Percentiles rank a stretch among this genome's conserved stretches.
phyloP scores from a whole-genome alignment of 2,888 invertebrate species.

The Amblyjoppa proteus region DNA sequence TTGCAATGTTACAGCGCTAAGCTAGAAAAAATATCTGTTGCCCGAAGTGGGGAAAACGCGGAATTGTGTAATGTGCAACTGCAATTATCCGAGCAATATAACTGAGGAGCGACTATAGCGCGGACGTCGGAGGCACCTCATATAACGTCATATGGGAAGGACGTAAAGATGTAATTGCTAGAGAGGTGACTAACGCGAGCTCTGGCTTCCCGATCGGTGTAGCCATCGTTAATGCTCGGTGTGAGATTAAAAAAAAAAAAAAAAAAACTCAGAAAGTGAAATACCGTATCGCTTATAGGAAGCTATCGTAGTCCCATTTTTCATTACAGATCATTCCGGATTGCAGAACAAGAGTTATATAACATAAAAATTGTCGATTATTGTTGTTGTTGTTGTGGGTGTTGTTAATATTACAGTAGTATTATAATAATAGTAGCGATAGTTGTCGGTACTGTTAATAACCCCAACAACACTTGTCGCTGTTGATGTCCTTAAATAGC shows the following conservation, averaged over 20 bases:
- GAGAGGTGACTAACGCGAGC: slow-evolving; percentile 29
- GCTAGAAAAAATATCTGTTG: slow-evolving; percentile 6
- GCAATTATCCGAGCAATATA: slow-evolving; percentile 35
- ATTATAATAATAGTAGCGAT: too few relatives aligned
- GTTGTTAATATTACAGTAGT: too few relatives aligned
- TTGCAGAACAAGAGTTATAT: not conserved
- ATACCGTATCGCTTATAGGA: not conserved
- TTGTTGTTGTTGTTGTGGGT: too few relatives aligned
- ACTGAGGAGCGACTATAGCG: not conserved
- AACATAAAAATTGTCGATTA: too few relatives aligned
- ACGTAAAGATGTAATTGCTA: slow-evolving; percentile 44
- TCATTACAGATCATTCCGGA: not conserved
- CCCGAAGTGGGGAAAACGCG: not conserved
- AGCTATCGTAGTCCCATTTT: not conserved
- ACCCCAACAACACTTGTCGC: too few relatives aligned
- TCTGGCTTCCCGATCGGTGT: not conserved
- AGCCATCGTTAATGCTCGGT: not conserved
- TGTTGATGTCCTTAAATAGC: too few relatives aligned
- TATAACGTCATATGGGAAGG: slow-evolving; percentile 1
- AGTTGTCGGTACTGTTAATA: too few relatives aligned
- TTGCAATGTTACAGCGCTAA: not conserved
- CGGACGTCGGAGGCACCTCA: not conserved
- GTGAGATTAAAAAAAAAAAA: not conserved
- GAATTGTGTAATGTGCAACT: slow-evolving; percentile 8
- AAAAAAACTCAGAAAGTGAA: not conserved